Percentiles rank a stretch among this genome's conserved stretches.
phyloP scores from a whole-genome alignment of 2,888 invertebrate genomes.

The Sympetrum striolatum region DNA sequence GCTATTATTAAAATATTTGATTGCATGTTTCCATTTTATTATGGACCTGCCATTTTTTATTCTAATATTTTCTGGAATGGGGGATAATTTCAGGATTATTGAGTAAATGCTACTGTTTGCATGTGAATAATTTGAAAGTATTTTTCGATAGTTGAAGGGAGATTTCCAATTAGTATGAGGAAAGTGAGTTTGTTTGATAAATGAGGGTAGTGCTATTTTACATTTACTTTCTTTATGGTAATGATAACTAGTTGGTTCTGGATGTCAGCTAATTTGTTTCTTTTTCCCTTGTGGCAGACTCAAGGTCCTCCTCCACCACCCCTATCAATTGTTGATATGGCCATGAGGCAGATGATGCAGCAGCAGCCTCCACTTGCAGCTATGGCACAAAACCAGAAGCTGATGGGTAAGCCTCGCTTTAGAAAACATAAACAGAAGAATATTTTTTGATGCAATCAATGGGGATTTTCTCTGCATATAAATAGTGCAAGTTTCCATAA shows the following conservation, averaged over 20 bases:
- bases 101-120: too few species aligned
- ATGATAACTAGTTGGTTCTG: background rate
- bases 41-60: background rate
- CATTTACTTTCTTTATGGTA: background rate
- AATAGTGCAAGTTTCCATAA: too few species aligned
- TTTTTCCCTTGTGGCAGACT: background rate
- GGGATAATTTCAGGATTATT: too few species aligned
- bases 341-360: constrained; percentile 31
- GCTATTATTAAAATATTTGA: too few species aligned
- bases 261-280: background rate
- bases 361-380: constrained; percentile 38
- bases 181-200: background rate
- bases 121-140: too few species aligned
- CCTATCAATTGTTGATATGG: constrained; percentile 11
- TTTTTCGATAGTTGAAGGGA: too few species aligned
- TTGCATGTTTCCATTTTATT: too few species aligned
- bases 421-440: background rate
- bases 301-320: constrained; percentile 3
- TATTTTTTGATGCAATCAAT: background rate
- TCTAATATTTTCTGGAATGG: too few species aligned
- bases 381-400: constrained; percentile 46
- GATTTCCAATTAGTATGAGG: too few species aligned
- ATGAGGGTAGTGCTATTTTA: background rate
- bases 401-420: constrained; percentile 43
- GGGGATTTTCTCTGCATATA: too few species aligned